phyloP scores from a whole-genome alignment of 2,113 vertebrate genomes.

The Phaetusa simplex region DNA sequence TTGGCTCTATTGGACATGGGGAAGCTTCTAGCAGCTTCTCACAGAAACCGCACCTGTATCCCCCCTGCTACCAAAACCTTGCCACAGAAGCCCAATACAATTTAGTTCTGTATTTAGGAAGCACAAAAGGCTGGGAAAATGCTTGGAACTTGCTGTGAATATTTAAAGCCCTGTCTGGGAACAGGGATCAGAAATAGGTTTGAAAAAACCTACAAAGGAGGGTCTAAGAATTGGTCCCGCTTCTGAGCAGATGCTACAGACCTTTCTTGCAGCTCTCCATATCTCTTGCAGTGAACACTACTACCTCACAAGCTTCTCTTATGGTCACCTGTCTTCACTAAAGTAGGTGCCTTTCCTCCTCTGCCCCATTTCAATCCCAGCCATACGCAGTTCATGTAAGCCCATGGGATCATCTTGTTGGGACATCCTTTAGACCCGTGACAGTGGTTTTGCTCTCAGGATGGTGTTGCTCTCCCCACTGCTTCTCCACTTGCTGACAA shows the following conservation, averaged over 20 bases:
- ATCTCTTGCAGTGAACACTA: accelerated
- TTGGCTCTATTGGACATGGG: background rate
- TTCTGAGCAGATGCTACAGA: background rate
- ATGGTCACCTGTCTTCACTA: background rate
- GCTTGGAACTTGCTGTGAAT: background rate
- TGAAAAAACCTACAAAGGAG: background rate
- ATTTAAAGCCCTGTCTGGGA: background rate
- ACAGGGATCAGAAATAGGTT: background rate
- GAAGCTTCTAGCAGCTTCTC: background rate
- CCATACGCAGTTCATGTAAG: background rate
- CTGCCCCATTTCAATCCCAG: background rate
- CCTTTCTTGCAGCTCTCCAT: background rate
- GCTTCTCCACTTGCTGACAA: background rate
- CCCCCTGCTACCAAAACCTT: background rate
- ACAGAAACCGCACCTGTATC: background rate
- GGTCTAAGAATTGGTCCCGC: background rate
- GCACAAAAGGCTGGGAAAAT: background rate
- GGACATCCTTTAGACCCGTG: background rate
- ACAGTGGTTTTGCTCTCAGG: background rate
- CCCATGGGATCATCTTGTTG: background rate
- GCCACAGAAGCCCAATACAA: background rate
- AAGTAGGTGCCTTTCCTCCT: background rate
- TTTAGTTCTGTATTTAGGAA: background rate
- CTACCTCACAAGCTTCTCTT: background rate
- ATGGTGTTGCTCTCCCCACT: background rate